Base-by-base conservation (phyloP, 2,797 vertebrate species). In the Naso thynnoides region DNA sequence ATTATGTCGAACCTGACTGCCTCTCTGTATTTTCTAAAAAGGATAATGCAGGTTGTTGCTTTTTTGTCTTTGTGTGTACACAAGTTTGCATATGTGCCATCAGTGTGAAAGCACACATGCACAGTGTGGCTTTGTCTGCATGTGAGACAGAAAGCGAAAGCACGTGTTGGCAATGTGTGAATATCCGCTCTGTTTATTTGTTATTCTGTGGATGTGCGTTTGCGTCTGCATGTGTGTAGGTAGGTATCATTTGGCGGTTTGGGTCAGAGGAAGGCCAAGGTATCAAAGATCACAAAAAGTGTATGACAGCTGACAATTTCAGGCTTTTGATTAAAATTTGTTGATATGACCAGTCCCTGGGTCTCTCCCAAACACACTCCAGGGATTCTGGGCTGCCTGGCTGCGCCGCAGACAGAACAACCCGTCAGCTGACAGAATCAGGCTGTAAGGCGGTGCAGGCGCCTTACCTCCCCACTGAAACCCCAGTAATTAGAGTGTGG, bases 231-330 rank as follows among this genome's bases (percentile, higher is more conserved):
- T 56, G 53, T 68, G 60, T 82, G 75, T 18, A 61, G 58, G 39
- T 9, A 52, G 70, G 72, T 82, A 85, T 90, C 87, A 89, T 91
- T 89, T 84, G 84, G 65, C 60, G 52, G 83, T 76, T 58, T 64
- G 78, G 78, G 87, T 82, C 81, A 75, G 87, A 86, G 88, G 81
- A 91, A 85, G 91, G 76, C 88, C 78, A 76, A 80, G 88, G 89
- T 83, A 92, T 91, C 92, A 93, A 88, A 93, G 92, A 94, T 94
- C 89, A 93, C 89, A 91, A 91, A 93, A 92, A 92, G 86, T 94
- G 91, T 93, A 85, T 94, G 94, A 94, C 94, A 95, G 94, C 94
- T 95, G 95, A 95, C 94, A 95, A 93, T 94, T 95, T 92, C 83
- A 80, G 80, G 81, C 94, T 95, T 95, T 95, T 95, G 94, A 95